phyloP scores from a whole-genome alignment of 2,113 vertebrate species.

The Aspiorhynchus laticeps region DNA sequence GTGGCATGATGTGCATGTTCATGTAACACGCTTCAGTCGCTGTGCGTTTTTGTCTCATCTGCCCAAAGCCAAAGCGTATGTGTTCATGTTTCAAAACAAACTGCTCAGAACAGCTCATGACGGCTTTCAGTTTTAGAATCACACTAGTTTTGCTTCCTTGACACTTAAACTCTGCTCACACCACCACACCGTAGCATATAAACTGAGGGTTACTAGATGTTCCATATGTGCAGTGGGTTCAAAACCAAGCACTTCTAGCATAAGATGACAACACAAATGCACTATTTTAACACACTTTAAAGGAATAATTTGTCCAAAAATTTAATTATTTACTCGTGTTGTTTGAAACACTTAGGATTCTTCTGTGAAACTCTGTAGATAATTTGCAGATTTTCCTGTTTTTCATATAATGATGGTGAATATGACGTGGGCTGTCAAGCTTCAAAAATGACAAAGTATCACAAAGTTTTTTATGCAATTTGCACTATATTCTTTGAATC shows the following conservation, averaged over 20 bases:
- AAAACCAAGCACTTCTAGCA: background rate
- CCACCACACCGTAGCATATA: background rate
- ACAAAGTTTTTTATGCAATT: background rate
- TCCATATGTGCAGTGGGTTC: background rate
- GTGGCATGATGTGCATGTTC: conserved; percentile 22
- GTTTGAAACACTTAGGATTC: background rate
- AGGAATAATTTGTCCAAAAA: background rate
- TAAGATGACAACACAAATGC: background rate
- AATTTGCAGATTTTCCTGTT: background rate
- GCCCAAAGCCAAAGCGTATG: background rate
- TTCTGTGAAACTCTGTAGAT: background rate
- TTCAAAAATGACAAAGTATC: too few relatives aligned
- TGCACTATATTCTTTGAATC: background rate
- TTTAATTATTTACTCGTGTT: background rate
- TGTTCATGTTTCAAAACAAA: conserved; percentile 1
- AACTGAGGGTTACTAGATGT: background rate
- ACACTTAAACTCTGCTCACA: background rate
- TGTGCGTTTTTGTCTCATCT: conserved; percentile 4
- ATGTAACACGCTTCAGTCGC: background rate
- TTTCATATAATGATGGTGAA: background rate
- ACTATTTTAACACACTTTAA: background rate
- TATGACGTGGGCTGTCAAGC: background rate
- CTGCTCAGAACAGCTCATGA: background rate
- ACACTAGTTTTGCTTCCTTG: background rate
- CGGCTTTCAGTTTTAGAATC: background rate